A percentile compares a stretch with the other conserved stretches of the same genome.
Conservation (phyloP, 2,113 vertebrate genomes). For the Eclectus roratus region DNA sequence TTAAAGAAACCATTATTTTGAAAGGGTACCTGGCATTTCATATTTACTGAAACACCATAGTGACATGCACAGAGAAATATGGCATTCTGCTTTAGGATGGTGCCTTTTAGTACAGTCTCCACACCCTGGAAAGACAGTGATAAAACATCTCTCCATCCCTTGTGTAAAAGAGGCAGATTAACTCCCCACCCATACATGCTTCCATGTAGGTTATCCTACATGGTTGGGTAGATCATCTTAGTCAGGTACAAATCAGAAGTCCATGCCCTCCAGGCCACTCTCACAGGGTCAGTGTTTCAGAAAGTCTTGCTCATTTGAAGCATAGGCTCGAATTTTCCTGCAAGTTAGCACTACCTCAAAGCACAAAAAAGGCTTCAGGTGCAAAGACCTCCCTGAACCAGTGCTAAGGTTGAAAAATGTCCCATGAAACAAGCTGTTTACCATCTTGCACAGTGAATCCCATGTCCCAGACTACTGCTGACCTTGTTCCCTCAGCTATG, state of each 20-base stretch:
- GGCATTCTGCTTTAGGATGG: not conserved
- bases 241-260: not conserved
- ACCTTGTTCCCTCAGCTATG: not conserved
- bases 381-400: not conserved
- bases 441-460: not conserved
- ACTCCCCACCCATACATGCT: not conserved
- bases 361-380: not conserved
- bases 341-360: not conserved
- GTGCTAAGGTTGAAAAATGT: not conserved
- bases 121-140: not conserved
- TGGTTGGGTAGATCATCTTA: not conserved
- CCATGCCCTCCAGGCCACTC: not conserved
- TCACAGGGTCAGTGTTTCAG: not conserved
- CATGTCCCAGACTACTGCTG: not conserved
- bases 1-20: constrained; percentile 16
- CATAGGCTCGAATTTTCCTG: not conserved
- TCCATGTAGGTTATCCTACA: not conserved
- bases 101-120: not conserved
- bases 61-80: not conserved
- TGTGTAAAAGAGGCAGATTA: not conserved
- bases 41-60: not conserved
- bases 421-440: not conserved
- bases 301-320: not conserved
- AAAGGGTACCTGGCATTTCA: not conserved
- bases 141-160: not conserved